phyloP scores from a whole-genome alignment of 2,888 invertebrate species.

The Dicycla oo region DNA sequence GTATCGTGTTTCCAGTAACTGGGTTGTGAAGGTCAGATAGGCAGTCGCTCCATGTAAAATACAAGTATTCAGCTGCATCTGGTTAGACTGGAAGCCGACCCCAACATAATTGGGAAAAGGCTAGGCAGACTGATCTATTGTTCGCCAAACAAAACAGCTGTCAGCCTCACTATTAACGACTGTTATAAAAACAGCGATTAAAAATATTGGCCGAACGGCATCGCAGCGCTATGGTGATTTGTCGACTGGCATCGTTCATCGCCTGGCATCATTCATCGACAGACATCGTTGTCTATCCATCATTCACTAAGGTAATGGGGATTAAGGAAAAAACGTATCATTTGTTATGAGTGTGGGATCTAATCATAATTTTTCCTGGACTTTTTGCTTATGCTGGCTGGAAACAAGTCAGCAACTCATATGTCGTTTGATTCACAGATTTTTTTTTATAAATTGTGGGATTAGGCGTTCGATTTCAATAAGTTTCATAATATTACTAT shows the following conservation, averaged over 20 bases:
- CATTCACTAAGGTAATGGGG: constrained; percentile 37
- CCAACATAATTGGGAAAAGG: background rate
- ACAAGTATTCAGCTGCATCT: background rate
- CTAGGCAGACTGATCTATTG: background rate
- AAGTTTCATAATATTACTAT: no score
- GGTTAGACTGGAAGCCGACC: background rate
- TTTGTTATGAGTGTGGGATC: constrained; percentile 33
- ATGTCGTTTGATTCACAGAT: background rate
- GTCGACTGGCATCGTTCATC: constrained; percentile 34
- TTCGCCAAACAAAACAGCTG: background rate
- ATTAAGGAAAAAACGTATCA: constrained; percentile 44
- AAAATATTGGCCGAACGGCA: constrained; percentile 56
- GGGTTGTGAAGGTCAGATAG: background rate
- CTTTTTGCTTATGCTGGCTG: constrained; percentile 12
- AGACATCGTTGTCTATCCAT: constrained; percentile 30
- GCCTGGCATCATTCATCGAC: constrained; percentile 29
- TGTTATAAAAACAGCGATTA: constrained; percentile 57
- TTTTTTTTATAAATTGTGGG: no score
- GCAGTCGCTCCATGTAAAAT: background rate
- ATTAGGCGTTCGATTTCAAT: no score
- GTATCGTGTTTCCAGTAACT: background rate
- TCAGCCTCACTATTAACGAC: constrained; percentile 45
- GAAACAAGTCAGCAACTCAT: constrained; percentile 17
- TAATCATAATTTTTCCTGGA: constrained; percentile 44
- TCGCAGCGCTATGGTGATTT: constrained; percentile 43